These are phyloP conservation scores for Pogonognathellus flavescens DNA, from an alignment of 1,140 invertebrate species.

Conservation along the genomic window DNA sequence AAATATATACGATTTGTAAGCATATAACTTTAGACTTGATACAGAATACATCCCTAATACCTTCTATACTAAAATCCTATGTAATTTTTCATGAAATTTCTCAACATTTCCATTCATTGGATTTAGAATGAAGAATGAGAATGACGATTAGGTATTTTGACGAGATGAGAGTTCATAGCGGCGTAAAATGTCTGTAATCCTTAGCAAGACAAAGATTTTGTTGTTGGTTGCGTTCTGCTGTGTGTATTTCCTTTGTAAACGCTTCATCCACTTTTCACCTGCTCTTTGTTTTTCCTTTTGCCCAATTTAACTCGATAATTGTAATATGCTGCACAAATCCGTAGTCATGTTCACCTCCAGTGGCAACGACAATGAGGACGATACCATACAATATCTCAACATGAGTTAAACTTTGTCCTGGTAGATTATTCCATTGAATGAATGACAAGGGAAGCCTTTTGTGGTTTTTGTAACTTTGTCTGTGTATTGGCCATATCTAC, in stretches of 20 bases:
- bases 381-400: background rate
- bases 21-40: too few relatives aligned
- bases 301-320: background rate
- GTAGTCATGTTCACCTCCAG: conserved; percentile 22
- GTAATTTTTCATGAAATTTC: too few relatives aligned
- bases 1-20: too few relatives aligned
- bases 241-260: conserved; percentile 3
- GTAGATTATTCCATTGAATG: background rate
- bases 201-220: too few relatives aligned
- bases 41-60: too few relatives aligned
- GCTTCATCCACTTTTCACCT: conserved; percentile 44
- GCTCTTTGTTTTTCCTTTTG: background rate
- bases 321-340: background rate
- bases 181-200: too few relatives aligned
- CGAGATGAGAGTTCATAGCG: background rate
- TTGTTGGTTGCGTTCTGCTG: background rate
- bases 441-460: too few relatives aligned
- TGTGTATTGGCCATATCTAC: too few relatives aligned
- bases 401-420: background rate
- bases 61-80: too few relatives aligned
- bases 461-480: too few relatives aligned
- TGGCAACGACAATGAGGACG: background rate
- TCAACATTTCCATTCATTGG: too few relatives aligned
- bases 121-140: background rate
- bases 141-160: background rate